A percentile compares a stretch with the other conserved stretches of the same genome.
These are phyloP conservation scores for Xylota sylvarum DNA, from an alignment of 2,888 invertebrate species.

Conservation along the genomic window DNA sequence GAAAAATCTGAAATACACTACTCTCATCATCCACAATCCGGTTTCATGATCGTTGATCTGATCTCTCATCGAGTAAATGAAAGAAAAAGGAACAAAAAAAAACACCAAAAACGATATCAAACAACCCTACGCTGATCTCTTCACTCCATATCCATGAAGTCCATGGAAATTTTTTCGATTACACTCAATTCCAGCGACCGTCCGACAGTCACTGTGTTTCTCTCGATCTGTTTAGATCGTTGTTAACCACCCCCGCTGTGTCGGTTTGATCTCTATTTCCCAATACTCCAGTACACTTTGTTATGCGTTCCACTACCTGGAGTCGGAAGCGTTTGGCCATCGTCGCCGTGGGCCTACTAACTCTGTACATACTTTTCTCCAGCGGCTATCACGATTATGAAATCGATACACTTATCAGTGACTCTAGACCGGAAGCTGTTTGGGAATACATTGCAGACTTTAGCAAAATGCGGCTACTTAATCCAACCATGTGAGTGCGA, in stretches of 20 bases:
- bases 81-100: not conserved
- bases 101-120: not conserved
- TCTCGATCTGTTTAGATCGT: slow-evolving; percentile 38
- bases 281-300: not conserved
- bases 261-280: not conserved
- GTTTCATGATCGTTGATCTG: not conserved
- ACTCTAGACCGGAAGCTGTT: slow-evolving; percentile 87
- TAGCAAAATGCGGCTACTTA: slow-evolving; percentile 89
- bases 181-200: slow-evolving; percentile 14
- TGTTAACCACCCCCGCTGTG: not conserved
- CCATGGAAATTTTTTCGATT: slow-evolving; percentile 7
- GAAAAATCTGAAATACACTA: not conserved
- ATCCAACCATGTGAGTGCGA: slow-evolving; percentile 89
- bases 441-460: slow-evolving; percentile 92
- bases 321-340: slow-evolving; percentile 55
- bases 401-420: slow-evolving; percentile 86
- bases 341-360: slow-evolving; percentile 18
- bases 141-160: not conserved
- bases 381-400: slow-evolving; percentile 84
- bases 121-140: not conserved
- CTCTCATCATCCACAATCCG: not conserved
- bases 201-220: slow-evolving; percentile 36
- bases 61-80: not conserved
- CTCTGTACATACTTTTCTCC: slow-evolving; percentile 81
- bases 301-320: slow-evolving; percentile 63